Evolutionary conservation across 1,140 invertebrate species (phyloP), one percentile per base, ranked within the genome.

Genomic region (Brachionus plicatilis): DNA sequence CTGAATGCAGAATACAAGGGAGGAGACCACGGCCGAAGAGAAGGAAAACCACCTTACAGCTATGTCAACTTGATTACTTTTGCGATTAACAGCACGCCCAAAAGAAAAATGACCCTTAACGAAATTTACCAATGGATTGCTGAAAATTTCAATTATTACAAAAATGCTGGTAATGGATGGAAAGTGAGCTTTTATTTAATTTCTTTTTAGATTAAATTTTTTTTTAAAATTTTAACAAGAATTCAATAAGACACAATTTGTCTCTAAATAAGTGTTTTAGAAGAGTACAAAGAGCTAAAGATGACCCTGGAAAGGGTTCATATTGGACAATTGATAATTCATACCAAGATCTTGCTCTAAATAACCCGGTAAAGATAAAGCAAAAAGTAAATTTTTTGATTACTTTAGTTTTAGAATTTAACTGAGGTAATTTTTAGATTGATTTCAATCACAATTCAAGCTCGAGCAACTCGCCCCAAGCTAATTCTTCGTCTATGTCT

Each of bases 51-150:
- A 12, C 90, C 91, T 2, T 92, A 91, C 86, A 93, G 93, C 86
- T 94, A 94, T 88, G 93, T 93, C 50, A 93, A 92, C 86, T 91
- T 94, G 87, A 93, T 94, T 85, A 91, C 92, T 85, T 90, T 93
- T 86, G 93, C 93, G 9, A 93, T 94, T 85, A 93, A 92, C 88
- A 93, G 92, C 89, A 92, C 92, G 17, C 89, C 91, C 53, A 88
- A 88, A 86, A 90, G 91, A 86, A 90, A 90, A 88, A 90, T 91
- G 90, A 91, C 90, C 53, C 86, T 91, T 45, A 90, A 88, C 86
- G 90, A 91, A 86, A 91, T 91, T 85, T 91, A 91, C 86, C 87
- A 90, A 83, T 91, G 90, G 90, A 91, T 91, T 43, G 88, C 88
- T 87, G 89, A 90, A 12, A 90, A 91, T 87, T 91, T 90, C 87